These are phyloP conservation scores for Micrastur ruficollis DNA, from an alignment of 2,797 vertebrate genomes.

Conservation along the genomic window DNA sequence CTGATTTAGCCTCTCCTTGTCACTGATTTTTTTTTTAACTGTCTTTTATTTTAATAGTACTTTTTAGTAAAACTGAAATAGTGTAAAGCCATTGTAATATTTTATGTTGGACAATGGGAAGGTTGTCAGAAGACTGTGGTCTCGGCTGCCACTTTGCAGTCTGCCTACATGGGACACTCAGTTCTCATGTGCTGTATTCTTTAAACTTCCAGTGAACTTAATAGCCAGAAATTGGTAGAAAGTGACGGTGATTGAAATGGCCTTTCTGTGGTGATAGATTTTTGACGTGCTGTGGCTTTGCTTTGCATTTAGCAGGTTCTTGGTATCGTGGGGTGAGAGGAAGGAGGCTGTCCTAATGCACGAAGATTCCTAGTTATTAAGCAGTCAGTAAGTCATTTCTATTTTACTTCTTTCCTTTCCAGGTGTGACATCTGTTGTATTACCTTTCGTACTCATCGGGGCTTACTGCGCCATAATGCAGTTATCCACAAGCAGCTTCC, in stretches of 20 bases:
- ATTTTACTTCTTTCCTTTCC: not conserved
- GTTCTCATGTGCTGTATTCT: not conserved
- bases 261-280: not conserved
- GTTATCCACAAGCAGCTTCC: conserved; percentile 92
- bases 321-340: not conserved
- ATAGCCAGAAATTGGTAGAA: not conserved
- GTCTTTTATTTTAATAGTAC: not conserved
- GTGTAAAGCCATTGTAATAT: not conserved
- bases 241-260: not conserved
- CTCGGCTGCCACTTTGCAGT: rapidly evolving
- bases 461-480: conserved; percentile 91
- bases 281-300: not conserved
- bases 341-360: not conserved
- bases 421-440: conserved; percentile 96
- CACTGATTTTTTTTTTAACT: not conserved
- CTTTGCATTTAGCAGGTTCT: not conserved
- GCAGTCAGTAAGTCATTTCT: not conserved
- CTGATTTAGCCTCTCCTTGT: not conserved
- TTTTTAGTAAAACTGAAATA: not conserved
- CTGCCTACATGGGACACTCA: not conserved
- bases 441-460: conserved; percentile 93
- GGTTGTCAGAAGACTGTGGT: not conserved
- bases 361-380: not conserved
- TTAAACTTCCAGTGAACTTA: not conserved
- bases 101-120: not conserved